phyloP scores from a whole-genome alignment of 1,140 invertebrate genomes.

The Capitella teleta region DNA sequence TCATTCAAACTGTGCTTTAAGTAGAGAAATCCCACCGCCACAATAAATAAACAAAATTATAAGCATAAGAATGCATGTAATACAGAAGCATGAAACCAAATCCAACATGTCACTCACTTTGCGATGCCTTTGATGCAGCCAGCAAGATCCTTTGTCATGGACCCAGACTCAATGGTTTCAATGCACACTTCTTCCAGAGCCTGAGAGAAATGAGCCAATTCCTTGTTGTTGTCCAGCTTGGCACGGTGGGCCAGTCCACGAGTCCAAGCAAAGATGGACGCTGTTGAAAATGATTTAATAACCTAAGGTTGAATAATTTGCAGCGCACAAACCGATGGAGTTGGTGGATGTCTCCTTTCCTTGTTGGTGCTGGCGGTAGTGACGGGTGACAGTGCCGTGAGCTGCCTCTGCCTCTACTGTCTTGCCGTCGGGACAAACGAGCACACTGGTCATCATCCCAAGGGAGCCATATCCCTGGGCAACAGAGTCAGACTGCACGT shows the following conservation, averaged over 20 bases:
- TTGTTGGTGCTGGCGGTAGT: slow-evolving; percentile 85
- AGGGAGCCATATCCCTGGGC: slow-evolving; percentile 81
- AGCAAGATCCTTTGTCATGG: slow-evolving; percentile 98
- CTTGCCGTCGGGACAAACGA: slow-evolving; percentile 89
- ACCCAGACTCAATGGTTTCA: slow-evolving; percentile 82
- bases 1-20: no score
- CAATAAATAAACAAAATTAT: no score
- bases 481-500: slow-evolving; percentile 95
- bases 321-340: slow-evolving; percentile 60
- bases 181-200: slow-evolving; percentile 82
- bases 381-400: slow-evolving; percentile 92
- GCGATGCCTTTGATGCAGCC: slow-evolving; percentile 84
- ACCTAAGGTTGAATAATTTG: not conserved
- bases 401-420: slow-evolving; percentile 96
- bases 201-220: slow-evolving; percentile 64
- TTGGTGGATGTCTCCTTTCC: slow-evolving; percentile 96
- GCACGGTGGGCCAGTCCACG: slow-evolving; percentile 81
- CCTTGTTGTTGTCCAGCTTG: slow-evolving; percentile 75
- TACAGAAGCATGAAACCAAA: not conserved
- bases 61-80: not conserved
- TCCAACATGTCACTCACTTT: slow-evolving; percentile 17
- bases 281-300: slow-evolving; percentile 51
- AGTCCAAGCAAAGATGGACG: slow-evolving; percentile 98
- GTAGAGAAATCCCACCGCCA: no score
- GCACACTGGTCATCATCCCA: slow-evolving; percentile 90